Percentiles rank a stretch among this genome's conserved stretches.
phyloP scores from a whole-genome alignment of 2,888 invertebrate species.

The Tinea pellionella region DNA sequence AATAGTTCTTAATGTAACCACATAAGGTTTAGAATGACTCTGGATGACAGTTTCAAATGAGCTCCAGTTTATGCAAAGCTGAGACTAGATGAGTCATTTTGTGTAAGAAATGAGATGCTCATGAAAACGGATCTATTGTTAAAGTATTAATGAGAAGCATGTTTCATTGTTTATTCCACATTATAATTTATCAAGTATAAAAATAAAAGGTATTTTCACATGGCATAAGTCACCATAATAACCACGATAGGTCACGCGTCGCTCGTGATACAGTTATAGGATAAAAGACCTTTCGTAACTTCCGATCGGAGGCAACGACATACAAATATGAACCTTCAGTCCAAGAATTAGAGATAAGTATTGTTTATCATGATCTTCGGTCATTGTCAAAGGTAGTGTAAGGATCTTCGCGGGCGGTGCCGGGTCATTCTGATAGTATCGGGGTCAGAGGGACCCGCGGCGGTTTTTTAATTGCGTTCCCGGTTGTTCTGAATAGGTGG shows the following conservation, averaged over 20 bases:
- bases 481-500: slow-evolving; percentile 34
- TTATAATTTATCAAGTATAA: neutral
- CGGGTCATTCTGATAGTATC: slow-evolving; percentile 11
- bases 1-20: neutral
- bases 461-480: slow-evolving; percentile 51
- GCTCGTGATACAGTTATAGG: slow-evolving; percentile 32
- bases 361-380: neutral
- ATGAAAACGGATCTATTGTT: slow-evolving; percentile 38
- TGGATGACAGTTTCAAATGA: slow-evolving; percentile 18
- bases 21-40: neutral
- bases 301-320: neutral
- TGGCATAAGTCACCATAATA: neutral
- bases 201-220: neutral
- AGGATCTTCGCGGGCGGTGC: slow-evolving; percentile 12
- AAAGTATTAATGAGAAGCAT: slow-evolving; percentile 34
- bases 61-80: slow-evolving; percentile 34
- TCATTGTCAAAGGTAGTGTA: slow-evolving; percentile 12
- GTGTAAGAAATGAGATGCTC: slow-evolving; percentile 43
- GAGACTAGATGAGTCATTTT: slow-evolving; percentile 45
- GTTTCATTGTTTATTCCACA: neutral
- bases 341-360: neutral
- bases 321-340: neutral
- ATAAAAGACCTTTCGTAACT: slow-evolving; percentile 12
- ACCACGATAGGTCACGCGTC: slow-evolving; percentile 27
- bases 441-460: slow-evolving; percentile 23